Evolutionary conservation across 2,797 vertebrate species (phyloP), one percentile per base, ranked within the genome.

Genomic region (Cyprinodon diabolis): DNA sequence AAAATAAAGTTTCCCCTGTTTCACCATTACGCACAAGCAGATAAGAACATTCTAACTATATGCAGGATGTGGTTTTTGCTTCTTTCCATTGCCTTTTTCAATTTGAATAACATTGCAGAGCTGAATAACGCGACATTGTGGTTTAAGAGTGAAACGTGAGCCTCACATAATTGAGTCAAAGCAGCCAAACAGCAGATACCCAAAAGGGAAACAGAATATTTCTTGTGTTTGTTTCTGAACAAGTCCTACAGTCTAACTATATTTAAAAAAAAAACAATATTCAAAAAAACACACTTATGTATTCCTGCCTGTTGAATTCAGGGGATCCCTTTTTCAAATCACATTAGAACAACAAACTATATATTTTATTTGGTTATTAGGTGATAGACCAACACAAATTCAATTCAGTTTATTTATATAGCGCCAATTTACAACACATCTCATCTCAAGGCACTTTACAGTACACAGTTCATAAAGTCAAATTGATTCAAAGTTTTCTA

Each of bases 31-130:
- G 21, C 19, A 4, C 17, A 52, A 21, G 51, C 51, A 23, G 40
- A 47, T 47, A 23, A 65, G n/a, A 47, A 65, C 21, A 4, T 65
- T n/a, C 11, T 47, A 10, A 5, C 13, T 40, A 25, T 13, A 13
- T 11, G 7, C 57, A 86, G 84, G 85, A 90, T 69, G 82, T 87
- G 81, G 75, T 75, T 85, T 79, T 60, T 69, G 30, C 60, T 8
- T 60, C 49, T 15, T 2, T 65, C 5, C 11, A n/a, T 21, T 23
- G 21, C 14, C 11, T 1, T 65, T 65, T 47, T 23, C 40, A 14
- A 14, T 12, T 6, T 40, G 4, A 21, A 47, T 23, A 13, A 23
- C 62, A 45, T 47, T 45, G 77, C 76, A 48, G 10, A 4, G 13
- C 14, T 72, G 62, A 25, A 80, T 75, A 71, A n/a, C 51, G 81